Conservation (phyloP, 1,140 invertebrate genomes). For the Caenorhabditis inopinata region DNA sequence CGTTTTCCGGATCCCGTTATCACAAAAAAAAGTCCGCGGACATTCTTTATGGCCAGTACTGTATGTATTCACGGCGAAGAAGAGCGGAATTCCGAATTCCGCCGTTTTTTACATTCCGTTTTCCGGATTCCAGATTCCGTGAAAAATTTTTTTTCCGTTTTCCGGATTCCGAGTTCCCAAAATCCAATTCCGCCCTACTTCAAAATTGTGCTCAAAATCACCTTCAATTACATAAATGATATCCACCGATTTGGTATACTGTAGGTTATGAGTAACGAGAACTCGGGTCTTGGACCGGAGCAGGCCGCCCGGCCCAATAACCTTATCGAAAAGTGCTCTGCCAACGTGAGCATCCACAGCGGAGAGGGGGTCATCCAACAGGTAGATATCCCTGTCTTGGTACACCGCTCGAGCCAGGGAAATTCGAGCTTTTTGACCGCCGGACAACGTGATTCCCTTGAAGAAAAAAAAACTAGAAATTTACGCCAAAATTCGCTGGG, state of each 20-base stretch:
- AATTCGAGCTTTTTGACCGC: constrained; percentile 72
- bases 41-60: no score
- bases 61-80: no score
- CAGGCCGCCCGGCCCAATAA: constrained; percentile 62
- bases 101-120: no score
- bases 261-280: constrained; percentile 68
- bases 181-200: no score
- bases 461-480: neutral
- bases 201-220: constrained; percentile 7
- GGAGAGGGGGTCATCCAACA: constrained; percentile 71
- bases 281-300: constrained; percentile 66
- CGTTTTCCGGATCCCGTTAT: no score
- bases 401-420: constrained; percentile 70
- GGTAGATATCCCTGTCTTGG: constrained; percentile 69
- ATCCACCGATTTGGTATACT: constrained; percentile 68
- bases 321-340: constrained; percentile 70
- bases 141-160: no score
- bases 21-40: no score
- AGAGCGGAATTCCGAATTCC: no score
- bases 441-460: constrained; percentile 69
- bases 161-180: no score
- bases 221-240: constrained; percentile 71
- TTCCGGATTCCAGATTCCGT: no score
- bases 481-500: no score
- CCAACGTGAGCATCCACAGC: constrained; percentile 68